Base-by-base conservation (phyloP, 2,888 invertebrate species). In the Galerucella pusilla region DNA sequence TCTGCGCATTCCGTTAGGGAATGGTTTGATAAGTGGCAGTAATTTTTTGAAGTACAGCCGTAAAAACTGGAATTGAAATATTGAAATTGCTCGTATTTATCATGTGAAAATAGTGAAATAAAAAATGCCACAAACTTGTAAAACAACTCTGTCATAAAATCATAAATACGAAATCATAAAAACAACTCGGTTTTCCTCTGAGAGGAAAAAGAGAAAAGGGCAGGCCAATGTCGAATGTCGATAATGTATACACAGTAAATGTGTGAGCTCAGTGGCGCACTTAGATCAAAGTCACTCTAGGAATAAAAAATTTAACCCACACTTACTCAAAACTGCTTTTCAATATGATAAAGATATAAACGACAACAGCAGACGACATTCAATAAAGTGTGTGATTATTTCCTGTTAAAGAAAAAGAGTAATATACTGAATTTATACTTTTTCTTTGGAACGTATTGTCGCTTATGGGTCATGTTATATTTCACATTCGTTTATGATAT, bases 151-250 rank as follows among this genome's bases (percentile, higher is more conserved):
- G 64, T 64, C 71, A 71, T 71, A 71, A 71, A 71, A 71, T 65
- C 65, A 71, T 71, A 71, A 71, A 71, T 65, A 71, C 64, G 65
- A 71, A 71, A 71, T 71, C 65, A 65, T 71, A 71, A 71, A 71
- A 71, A 71, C 49, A 71, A 71, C 64, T 65, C 57, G 59, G 42
- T 64, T 65, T 46, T 16, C 65, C 65, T 65, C 28, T 9, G 54
- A 65, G 57, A 65, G 59, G 64, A 35, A 42, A 59, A 68, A 25
- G 46, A 28, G 59, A 71, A 65, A 64, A 63, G 49, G 25, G 49
- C 69, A 61, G 28, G 25, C 46, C 61, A 20, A 60, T 28, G 60
- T 60, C 65, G 57, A 49, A 71, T 71, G 71, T 71, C 71, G 71
- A 71, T 71, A 71, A 71, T 71, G 71, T 65, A 64, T 54, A 71